These are phyloP conservation scores for Drosophila conformis DNA, from an alignment of 2,888 invertebrate genomes.

Conservation along the genomic window DNA sequence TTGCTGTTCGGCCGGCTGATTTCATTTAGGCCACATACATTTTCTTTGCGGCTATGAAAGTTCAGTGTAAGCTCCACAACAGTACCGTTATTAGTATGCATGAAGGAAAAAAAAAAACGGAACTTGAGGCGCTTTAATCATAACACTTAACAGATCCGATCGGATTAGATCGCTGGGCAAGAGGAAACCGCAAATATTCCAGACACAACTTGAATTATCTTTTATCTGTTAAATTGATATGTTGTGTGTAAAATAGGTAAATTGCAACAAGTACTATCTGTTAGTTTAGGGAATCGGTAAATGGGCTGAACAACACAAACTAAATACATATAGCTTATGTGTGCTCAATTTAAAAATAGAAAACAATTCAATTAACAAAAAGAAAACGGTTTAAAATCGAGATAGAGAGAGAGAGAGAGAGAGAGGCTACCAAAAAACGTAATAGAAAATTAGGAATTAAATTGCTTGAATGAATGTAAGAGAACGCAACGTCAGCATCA, in stretches of 20 bases:
- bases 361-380: slow-evolving; percentile 4
- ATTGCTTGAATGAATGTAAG: neutral
- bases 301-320: neutral
- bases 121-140: slow-evolving; percentile 41
- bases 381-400: neutral
- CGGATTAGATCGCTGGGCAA: slow-evolving; percentile 20
- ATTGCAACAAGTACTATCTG: neutral
- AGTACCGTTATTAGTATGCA: slow-evolving; percentile 50
- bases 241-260: neutral
- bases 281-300: neutral
- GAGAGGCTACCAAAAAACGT: slow-evolving; percentile 4
- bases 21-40: slow-evolving; percentile 26
- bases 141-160: slow-evolving; percentile 36
- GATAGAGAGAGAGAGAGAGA: too few relatives aligned
- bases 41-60: slow-evolving; percentile 51
- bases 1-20: slow-evolving; percentile 38
- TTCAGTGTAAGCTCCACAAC: slow-evolving; percentile 27
- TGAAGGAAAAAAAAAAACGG: slow-evolving; percentile 21
- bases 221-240: neutral
- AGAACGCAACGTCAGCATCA: slow-evolving; percentile 12
- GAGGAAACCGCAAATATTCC: slow-evolving; percentile 21
- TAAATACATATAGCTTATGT: neutral
- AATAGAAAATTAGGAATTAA: neutral
- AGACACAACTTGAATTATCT: neutral
- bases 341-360: neutral